These are phyloP conservation scores for Troides oblongomaculatus DNA, from an alignment of 2,888 invertebrate genomes.

Conservation along the genomic window DNA sequence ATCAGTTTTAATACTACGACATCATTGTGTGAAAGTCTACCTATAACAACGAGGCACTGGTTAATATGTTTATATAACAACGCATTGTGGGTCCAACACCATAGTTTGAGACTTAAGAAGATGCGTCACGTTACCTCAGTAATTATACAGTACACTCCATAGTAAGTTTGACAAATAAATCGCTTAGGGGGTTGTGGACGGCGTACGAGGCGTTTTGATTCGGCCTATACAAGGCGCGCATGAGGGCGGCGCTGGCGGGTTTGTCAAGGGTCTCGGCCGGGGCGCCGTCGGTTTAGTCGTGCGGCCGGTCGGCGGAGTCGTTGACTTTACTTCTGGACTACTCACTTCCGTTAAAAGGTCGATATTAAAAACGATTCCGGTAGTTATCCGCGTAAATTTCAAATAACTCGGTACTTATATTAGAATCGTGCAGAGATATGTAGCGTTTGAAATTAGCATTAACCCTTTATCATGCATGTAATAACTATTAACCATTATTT, in stretches of 20 bases:
- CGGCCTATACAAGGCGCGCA: slow-evolving; percentile 59
- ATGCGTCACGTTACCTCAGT: background rate
- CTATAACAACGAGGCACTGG: too few relatives aligned
- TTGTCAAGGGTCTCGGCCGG: slow-evolving; percentile 55
- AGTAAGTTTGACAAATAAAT: background rate
- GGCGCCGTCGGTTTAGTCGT: slow-evolving; percentile 61
- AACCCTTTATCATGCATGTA: too few relatives aligned
- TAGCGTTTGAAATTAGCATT: too few relatives aligned
- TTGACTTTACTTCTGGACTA: slow-evolving; percentile 66
- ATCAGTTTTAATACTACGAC: too few relatives aligned
- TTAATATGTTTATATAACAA: too few relatives aligned
- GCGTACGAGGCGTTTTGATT: slow-evolving; percentile 56
- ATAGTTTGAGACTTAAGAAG: background rate
- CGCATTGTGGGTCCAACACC: too few relatives aligned
- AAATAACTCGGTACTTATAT: background rate
- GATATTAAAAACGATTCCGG: background rate
- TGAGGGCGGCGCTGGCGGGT: slow-evolving; percentile 57
- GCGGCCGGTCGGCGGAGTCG: slow-evolving; percentile 60
- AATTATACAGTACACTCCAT: background rate
- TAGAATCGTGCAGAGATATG: too few relatives aligned
- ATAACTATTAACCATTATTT: too few relatives aligned
- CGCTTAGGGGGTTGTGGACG: slow-evolving; percentile 62
- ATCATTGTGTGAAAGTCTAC: too few relatives aligned
- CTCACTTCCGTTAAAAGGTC: slow-evolving; percentile 64
- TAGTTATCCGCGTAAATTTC: background rate